Evolutionary conservation across 2,888 invertebrate species (phyloP).

Genomic region (Hirudinaria manillensis): DNA sequence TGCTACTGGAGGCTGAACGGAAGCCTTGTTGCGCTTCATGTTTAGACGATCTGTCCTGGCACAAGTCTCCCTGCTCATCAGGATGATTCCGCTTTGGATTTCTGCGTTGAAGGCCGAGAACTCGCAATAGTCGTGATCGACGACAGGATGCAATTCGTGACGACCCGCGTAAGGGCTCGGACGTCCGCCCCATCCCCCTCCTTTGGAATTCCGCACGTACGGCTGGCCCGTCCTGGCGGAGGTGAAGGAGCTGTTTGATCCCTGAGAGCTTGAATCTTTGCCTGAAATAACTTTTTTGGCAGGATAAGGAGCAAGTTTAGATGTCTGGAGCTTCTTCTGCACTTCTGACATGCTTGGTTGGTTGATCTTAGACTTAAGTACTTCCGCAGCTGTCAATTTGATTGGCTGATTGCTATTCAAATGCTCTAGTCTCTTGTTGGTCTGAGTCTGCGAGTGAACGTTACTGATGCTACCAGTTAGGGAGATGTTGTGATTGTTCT

Average conservation of each 20-base stretch:
- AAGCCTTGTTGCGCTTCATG: conserved; percentile 37
- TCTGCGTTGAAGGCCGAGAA: conserved; percentile 41
- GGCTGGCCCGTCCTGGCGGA: conserved; percentile 15
- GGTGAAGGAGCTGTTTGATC: background rate
- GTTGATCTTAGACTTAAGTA: conserved; percentile 1
- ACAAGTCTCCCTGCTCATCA: conserved; percentile 39
- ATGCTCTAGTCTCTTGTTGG: background rate
- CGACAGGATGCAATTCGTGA: conserved; percentile 39
- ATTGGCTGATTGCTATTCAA: background rate
- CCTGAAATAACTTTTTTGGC: background rate
- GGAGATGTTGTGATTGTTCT: conserved; percentile 12
- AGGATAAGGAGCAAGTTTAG: background rate
- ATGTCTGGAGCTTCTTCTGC: background rate
- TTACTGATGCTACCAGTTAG: background rate
- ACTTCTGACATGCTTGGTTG: background rate
- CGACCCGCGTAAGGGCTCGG: conserved; percentile 19
- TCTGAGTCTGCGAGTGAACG: background rate
- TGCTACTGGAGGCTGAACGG: background rate
- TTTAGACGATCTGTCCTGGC: conserved; percentile 35
- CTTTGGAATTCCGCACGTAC: background rate
- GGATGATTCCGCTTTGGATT: conserved; percentile 42
- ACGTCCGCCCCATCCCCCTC: background rate
- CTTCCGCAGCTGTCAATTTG: background rate
- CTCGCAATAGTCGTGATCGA: conserved; percentile 43
- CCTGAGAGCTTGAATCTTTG: background rate